Percentiles rank a stretch among this genome's conserved stretches.
Conservation (phyloP, 2,113 vertebrate species). For the Sphyrna mokarran region DNA sequence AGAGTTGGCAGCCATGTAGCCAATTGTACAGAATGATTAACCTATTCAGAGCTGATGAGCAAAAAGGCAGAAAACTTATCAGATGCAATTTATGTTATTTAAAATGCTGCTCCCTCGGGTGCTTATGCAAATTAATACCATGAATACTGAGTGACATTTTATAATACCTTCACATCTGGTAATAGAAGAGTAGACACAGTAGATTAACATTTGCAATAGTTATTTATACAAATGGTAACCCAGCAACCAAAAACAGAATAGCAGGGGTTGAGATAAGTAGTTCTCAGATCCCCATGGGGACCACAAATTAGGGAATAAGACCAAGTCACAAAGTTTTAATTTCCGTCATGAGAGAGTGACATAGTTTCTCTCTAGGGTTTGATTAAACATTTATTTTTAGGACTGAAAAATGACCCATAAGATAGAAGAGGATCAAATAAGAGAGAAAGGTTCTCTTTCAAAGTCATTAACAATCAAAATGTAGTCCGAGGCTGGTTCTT, state of each 20-base stretch:
- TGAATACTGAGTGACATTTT: slow-evolving; percentile 36
- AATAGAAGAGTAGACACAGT: slow-evolving; percentile 27
- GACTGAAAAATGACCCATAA: not conserved
- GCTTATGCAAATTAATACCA: slow-evolving; percentile 30
- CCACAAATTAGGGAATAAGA: slow-evolving; percentile 23
- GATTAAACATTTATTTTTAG: not conserved
- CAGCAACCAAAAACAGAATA: slow-evolving; percentile 23
- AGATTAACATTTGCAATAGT: slow-evolving; percentile 33
- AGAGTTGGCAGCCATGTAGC: slow-evolving; percentile 31
- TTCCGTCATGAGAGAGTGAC: not conserved
- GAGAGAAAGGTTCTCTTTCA: not conserved
- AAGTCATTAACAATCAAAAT: not conserved
- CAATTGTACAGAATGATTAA: slow-evolving; percentile 36
- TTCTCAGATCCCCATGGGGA: not conserved
- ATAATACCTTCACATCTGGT: slow-evolving; percentile 35
- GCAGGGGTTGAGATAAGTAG: not conserved
- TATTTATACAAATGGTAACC: slow-evolving; percentile 37
- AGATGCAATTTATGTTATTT: slow-evolving; percentile 36
- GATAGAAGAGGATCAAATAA: not conserved
- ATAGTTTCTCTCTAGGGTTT: not conserved
- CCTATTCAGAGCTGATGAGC: slow-evolving; percentile 21
- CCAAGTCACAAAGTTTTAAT: slow-evolving; percentile 23
- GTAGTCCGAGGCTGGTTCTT: not conserved
- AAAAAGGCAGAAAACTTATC: slow-evolving; percentile 35
- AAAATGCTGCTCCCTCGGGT: slow-evolving; percentile 17